Base-by-base conservation (phyloP, 2,888 invertebrate species). In the Cryptus viduatorius region DNA sequence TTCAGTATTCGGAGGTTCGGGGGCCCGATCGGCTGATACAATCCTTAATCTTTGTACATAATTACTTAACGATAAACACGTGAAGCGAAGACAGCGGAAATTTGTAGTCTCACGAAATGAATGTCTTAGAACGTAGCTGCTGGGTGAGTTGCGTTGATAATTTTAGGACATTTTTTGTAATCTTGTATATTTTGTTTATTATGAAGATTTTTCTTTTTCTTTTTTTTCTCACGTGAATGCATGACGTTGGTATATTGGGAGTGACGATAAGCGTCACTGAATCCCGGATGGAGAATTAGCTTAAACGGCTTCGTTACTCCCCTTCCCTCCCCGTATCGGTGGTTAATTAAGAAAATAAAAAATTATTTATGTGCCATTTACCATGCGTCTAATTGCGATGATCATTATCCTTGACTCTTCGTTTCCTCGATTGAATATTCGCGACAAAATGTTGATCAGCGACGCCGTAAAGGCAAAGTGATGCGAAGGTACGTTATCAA, bases 331-430 rank as follows among this genome's bases (percentile, higher is more conserved):
- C 78, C 82, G 84, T 82, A 82, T 82, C 84, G 78, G 82, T 82
- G 84, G 84, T 82, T 69, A 84, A 82, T 72, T 84, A 84, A 76
- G 69, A 78, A 83, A 86, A 87, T 79, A 89, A 90, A 89, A 87
- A 90, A 89, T 90, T 91, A 90, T 89, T 92, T 89, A 92, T 92
- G 93, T 93, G 93, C 93, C 93, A 93, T 93, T 92, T 89, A 90
- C 84, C 84, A 87, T 83, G 80, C 85, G 87, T 88, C 85, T 88
- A 89, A 88, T 92, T 91, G 87, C 83, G 91, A 91, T 76, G 7
- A 75, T 91, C 86, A 81, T 87, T 86, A 88, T 82, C 82, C 77
- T 44, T 87, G 77, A 83, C 73, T 85, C 46, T 87, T 72, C 68
- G 79, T 86, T 72, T 10, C n/a, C 12, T 48, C 48, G 0, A 1